Conservation (phyloP, 2,797 vertebrate species). For the Eremophila alpestris region DNA sequence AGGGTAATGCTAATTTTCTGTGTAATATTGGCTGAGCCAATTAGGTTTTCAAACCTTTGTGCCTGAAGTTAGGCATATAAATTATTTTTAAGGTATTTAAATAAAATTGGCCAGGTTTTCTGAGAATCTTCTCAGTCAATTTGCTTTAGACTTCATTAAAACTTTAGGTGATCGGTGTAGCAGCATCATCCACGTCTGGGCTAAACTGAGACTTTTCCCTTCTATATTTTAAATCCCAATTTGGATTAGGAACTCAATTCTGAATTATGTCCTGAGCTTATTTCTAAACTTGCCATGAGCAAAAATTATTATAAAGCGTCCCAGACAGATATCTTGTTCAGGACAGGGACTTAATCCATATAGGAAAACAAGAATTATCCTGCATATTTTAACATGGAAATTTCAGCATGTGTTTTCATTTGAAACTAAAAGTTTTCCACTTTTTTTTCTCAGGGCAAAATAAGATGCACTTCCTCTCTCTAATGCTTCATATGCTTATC, state of each 20-base stretch:
- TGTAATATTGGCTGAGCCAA: background rate
- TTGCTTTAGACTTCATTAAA: slow-evolving; percentile 57
- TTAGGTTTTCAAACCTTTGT: slow-evolving; percentile 41
- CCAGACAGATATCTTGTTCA: slow-evolving; percentile 26
- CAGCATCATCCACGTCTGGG: background rate
- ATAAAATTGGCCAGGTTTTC: slow-evolving; percentile 29
- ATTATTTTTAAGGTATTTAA: slow-evolving; percentile 60
- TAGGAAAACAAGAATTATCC: slow-evolving; percentile 50
- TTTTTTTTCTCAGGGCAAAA: background rate
- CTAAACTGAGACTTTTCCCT: slow-evolving; percentile 6
- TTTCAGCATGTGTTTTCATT: slow-evolving; percentile 37
- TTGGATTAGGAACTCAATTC: slow-evolving; percentile 51
- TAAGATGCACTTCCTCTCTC: background rate
- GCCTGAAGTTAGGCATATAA: slow-evolving; percentile 54
- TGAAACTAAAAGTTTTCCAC: background rate
- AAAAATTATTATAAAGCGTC: slow-evolving; percentile 33
- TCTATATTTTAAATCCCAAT: slow-evolving; percentile 45
- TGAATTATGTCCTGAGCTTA: slow-evolving; percentile 44
- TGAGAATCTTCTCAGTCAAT: slow-evolving; percentile 2
- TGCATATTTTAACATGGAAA: slow-evolving; percentile 43
- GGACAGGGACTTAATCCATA: slow-evolving; percentile 46
- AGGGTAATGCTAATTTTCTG: background rate
- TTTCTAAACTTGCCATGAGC: slow-evolving; percentile 40
- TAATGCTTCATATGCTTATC: background rate
- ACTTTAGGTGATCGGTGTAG: background rate